Evolutionary conservation across 2,888 invertebrate genomes (phyloP), one percentile per base, ranked within the genome.

Genomic region (Drosophila maculinotata): DNA sequence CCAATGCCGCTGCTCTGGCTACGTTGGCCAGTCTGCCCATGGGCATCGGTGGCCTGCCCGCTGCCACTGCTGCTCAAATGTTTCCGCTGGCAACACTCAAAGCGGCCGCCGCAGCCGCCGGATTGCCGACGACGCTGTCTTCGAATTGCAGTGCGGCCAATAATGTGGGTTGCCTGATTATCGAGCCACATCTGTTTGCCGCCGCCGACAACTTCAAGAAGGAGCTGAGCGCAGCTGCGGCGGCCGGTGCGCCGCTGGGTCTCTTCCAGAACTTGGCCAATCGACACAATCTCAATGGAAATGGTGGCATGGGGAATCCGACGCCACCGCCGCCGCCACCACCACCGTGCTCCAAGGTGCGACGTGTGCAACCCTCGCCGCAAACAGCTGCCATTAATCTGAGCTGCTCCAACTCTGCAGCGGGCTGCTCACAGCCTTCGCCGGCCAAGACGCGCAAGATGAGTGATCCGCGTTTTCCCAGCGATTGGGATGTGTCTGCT

Each of bases 141-240:
- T 75, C 85, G 7, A 85, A 75, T 45, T 66, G 73, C 49, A 88
- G 78, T 57, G 79, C 75, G 1, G 73, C 80, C 4, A 87, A 66
- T 30, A 89, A 89, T 45, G 89, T 90, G 17, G 90, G 90, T 12
- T 90, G 90, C 44, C 72, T 90, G 14, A 90, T 90, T 9, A 89
- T 90, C 14, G 90, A 90, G 52, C 90, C 90, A 3, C 89, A 90
- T 58, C 53, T 90, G 0, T 89, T 90, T 48, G 89, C 90, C 10
- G 87, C 89, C 3, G 87, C 90, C 0, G 90, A 90, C 47, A 90
- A 89, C 33, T 90, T 90, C 15, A 90, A 90, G 65, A 90, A 90
- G 62, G 90, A 90, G 15, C 69, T 90, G 2, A 80, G 63, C 39
- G 87, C 90, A 0, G 85, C 90, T 0, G 82, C 89, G 0, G 86